Conservation (phyloP, 2,888 invertebrate species). For the Meghimatium bilineatum region DNA sequence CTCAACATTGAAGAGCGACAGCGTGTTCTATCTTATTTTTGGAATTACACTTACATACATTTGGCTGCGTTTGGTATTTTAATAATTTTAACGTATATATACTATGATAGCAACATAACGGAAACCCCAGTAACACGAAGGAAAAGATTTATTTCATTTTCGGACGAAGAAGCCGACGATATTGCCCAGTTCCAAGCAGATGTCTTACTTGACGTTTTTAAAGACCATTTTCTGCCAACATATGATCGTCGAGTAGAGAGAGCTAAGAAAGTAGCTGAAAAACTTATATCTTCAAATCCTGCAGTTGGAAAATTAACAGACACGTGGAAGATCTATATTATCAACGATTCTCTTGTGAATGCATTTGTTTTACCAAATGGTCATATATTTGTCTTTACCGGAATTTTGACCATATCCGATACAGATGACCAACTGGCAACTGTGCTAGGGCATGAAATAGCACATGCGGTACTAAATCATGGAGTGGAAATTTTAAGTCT, state of each 20-base stretch:
- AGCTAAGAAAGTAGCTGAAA: slow-evolving; percentile 76
- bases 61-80: neutral
- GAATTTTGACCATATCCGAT: slow-evolving; percentile 78
- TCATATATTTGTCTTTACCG: slow-evolving; percentile 81
- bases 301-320: slow-evolving; percentile 77
- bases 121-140: slow-evolving; percentile 80
- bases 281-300: slow-evolving; percentile 78
- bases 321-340: slow-evolving; percentile 79
- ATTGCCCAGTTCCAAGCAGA: slow-evolving; percentile 77
- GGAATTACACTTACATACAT: slow-evolving; percentile 40
- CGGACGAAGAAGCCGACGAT: slow-evolving; percentile 76
- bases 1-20: slow-evolving; percentile 74
- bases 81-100: slow-evolving; percentile 46
- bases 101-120: slow-evolving; percentile 78
- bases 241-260: slow-evolving; percentile 75
- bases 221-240: slow-evolving; percentile 73
- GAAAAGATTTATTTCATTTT: slow-evolving; percentile 79
- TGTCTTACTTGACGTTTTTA: slow-evolving; percentile 71
- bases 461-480: slow-evolving; percentile 81
- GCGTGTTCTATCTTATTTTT: slow-evolving; percentile 48
- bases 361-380: slow-evolving; percentile 82
- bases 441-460: slow-evolving; percentile 82
- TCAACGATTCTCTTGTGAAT: slow-evolving; percentile 78
- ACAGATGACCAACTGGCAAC: slow-evolving; percentile 80
- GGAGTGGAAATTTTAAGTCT: slow-evolving; percentile 80